Evolutionary conservation across 2,888 invertebrate species (phyloP).

Genomic region (Tiliacea citrago): DNA sequence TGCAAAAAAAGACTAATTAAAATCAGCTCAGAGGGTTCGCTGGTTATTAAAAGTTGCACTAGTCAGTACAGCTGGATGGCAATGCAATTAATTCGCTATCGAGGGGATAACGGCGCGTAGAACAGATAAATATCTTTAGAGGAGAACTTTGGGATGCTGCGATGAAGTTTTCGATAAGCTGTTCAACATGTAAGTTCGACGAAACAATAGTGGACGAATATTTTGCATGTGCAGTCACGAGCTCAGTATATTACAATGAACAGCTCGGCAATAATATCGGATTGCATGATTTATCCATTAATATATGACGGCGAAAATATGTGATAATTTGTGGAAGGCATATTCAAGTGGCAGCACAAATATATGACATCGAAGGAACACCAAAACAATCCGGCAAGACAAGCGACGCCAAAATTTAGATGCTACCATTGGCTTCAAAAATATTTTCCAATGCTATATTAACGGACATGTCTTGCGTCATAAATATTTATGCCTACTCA

Average conservation of each 20-base stretch:
- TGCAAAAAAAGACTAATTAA: conserved; percentile 49
- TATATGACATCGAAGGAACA: too few species aligned
- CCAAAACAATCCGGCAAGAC: neutral
- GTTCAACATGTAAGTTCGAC: neutral
- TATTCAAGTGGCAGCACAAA: too few species aligned
- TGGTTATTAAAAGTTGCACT: conserved; percentile 60
- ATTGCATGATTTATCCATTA: too few species aligned
- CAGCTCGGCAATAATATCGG: too few species aligned
- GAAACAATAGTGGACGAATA: neutral
- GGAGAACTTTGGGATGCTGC: neutral
- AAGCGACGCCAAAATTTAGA: neutral
- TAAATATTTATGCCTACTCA: too few species aligned
- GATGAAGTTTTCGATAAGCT: conserved; percentile 1
- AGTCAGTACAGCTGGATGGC: conserved; percentile 47
- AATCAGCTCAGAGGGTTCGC: conserved; percentile 28
- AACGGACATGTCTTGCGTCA: too few species aligned
- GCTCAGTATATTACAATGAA: too few species aligned
- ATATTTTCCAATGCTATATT: neutral
- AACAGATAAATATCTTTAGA: conserved; percentile 36
- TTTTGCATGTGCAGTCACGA: neutral
- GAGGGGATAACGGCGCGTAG: conserved; percentile 11
- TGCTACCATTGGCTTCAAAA: neutral
- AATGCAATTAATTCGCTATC: conserved; percentile 58
- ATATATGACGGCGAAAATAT: too few species aligned
- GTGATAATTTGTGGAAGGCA: too few species aligned